Conservation (phyloP, 92 coral and sea anemone genomes). For the Blastomussa wellsi region DNA sequence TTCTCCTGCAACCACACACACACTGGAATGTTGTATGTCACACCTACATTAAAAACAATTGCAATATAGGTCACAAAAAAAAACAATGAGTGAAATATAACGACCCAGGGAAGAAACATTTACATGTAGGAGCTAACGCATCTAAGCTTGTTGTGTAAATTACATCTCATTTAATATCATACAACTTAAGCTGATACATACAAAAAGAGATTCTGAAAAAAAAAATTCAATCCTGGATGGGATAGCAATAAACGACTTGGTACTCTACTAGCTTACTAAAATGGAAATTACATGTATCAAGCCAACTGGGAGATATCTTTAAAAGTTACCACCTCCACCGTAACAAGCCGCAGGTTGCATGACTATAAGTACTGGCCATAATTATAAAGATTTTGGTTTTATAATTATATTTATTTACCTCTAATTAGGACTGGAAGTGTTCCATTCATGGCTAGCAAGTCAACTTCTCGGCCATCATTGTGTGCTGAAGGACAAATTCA, state of each 20-base stretch:
- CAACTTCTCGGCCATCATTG: conserved; percentile 77
- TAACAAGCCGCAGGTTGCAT: not conserved
- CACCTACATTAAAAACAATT: conserved; percentile 48
- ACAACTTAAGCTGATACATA: no score
- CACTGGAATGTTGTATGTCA: conserved; percentile 87
- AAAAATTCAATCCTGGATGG: no score
- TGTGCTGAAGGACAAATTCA: conserved; percentile 50
- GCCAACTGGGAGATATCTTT: no score
- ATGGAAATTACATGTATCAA: not conserved
- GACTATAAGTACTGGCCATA: not conserved
- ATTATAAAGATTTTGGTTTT: not conserved
- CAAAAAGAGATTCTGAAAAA: no score
- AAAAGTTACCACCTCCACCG: not conserved
- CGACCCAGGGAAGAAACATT: no score
- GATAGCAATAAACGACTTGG: no score
- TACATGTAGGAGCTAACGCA: no score
- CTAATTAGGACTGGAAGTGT: conserved; percentile 83
- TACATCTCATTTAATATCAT: no score
- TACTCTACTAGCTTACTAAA: no score
- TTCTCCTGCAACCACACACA: conserved; percentile 87
- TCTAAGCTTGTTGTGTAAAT: no score
- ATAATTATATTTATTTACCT: conserved; percentile 43
- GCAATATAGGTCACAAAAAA: no score
- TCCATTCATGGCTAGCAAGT: conserved; percentile 74
- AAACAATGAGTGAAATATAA: no score